Conservation (phyloP, 2,113 vertebrate genomes). For the Sus scrofa region DNA sequence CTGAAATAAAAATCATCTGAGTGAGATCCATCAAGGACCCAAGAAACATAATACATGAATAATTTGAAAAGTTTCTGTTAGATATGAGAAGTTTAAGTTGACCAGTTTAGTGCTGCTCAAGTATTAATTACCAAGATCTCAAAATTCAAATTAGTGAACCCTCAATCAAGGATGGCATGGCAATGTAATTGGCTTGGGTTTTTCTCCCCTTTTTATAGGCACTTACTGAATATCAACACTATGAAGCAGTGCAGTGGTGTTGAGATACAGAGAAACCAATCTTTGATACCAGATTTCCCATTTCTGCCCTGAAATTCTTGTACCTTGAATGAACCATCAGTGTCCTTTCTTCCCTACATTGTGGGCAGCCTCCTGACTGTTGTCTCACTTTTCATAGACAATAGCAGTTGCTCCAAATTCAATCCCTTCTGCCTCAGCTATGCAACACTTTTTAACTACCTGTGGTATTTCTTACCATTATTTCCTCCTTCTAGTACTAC, state of each 20-base stretch:
- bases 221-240: background rate
- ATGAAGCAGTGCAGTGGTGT: background rate
- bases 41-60: background rate
- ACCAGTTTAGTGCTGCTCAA: background rate
- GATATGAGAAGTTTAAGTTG: background rate
- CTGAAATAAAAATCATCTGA: background rate
- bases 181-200: background rate
- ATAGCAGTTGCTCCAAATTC: background rate
- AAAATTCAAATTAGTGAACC: constrained; percentile 9
- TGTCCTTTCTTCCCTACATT: background rate
- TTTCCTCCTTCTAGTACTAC: background rate
- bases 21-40: background rate
- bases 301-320: background rate
- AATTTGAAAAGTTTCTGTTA: constrained; percentile 2
- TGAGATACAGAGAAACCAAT: background rate
- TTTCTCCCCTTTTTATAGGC: background rate
- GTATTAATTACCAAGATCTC: background rate
- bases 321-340: background rate
- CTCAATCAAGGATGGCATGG: background rate
- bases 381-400: background rate
- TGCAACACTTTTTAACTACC: background rate
- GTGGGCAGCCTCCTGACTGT: background rate
- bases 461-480: background rate
- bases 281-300: background rate
- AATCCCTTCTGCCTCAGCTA: background rate